phyloP scores from a whole-genome alignment of 1,140 invertebrate species.

The Fopius arisanus region DNA sequence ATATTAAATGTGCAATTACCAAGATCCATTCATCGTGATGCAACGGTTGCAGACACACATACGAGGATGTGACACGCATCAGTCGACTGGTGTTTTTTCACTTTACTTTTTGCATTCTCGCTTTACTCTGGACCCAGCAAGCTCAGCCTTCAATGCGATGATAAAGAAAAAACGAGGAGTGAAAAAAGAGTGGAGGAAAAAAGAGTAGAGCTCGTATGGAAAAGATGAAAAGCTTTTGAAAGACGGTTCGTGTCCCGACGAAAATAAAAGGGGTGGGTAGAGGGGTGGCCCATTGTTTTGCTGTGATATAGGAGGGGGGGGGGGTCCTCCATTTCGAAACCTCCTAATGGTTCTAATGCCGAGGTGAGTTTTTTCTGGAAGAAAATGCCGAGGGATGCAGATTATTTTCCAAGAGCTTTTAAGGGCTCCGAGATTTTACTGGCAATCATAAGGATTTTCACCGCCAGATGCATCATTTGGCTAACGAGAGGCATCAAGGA shows the following conservation, averaged over 20 bases:
- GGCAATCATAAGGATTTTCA: no score
- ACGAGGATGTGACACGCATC: constrained; percentile 20
- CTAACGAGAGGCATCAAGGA: no score
- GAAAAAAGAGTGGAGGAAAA: background rate
- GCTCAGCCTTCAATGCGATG: constrained; percentile 55
- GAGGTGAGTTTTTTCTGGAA: background rate
- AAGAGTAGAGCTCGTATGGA: constrained; percentile 56
- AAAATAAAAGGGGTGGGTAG: constrained; percentile 33
- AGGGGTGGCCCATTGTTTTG: constrained; percentile 38
- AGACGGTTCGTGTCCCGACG: constrained; percentile 47
- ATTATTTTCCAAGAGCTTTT: background rate
- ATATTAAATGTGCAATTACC: constrained; percentile 66
- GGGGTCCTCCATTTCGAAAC: background rate
- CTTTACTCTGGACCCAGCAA: constrained; percentile 36
- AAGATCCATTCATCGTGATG: constrained; percentile 60
- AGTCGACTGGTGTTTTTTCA: background rate
- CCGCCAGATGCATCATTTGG: no score
- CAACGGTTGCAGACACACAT: constrained; percentile 30
- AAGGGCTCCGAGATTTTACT: background rate
- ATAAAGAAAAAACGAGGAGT: constrained; percentile 38
- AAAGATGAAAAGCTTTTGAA: constrained; percentile 63
- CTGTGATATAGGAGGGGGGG: background rate
- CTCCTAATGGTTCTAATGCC: background rate
- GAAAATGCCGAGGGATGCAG: background rate
- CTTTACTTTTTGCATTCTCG: constrained; percentile 11